Percentiles rank a stretch among this genome's conserved stretches.
Evolutionary conservation across 2,797 vertebrate genomes (phyloP).

Genomic region (Fistularia commersonii): DNA sequence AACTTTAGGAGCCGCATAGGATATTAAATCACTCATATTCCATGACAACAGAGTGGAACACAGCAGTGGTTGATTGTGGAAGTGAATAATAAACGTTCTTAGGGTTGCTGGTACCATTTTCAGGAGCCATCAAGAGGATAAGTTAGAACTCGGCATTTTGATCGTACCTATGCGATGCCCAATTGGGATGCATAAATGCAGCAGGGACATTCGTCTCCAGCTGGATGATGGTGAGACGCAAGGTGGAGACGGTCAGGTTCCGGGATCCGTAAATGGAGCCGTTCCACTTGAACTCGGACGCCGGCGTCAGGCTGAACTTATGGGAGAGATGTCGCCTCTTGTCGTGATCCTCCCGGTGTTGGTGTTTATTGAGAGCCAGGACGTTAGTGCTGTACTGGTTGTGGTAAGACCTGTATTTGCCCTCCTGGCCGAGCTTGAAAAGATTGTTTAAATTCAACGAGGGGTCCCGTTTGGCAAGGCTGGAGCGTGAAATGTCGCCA

Average conservation of each 20-base stretch:
- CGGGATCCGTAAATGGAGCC: constrained; percentile 94
- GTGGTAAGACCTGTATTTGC: constrained; percentile 93
- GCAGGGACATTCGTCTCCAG: constrained; percentile 92
- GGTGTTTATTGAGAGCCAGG: constrained; percentile 95
- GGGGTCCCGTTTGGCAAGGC: constrained; percentile 80
- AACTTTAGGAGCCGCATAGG: too few species aligned
- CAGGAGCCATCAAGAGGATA: too few species aligned
- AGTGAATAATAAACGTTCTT: too few species aligned
- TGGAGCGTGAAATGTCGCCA: constrained; percentile 76
- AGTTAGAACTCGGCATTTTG: too few species aligned
- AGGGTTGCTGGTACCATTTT: too few species aligned
- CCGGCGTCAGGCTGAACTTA: constrained; percentile 94
- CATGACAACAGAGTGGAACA: too few species aligned
- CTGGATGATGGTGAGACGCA: constrained; percentile 95
- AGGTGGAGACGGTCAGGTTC: constrained; percentile 88
- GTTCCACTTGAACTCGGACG: constrained; percentile 97
- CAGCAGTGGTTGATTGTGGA: too few species aligned
- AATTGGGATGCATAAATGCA: constrained; percentile 96
- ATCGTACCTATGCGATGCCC: constrained; percentile 93
- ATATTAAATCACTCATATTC: too few species aligned
- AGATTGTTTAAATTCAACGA: constrained; percentile 81
- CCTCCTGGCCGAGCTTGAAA: constrained; percentile 95
- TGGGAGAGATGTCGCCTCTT: constrained; percentile 96
- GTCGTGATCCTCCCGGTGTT: constrained; percentile 97
- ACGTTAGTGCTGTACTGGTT: constrained; percentile 97